A percentile compares a stretch with the other conserved stretches of the same genome.
phyloP scores from a whole-genome alignment of 2,113 vertebrate species.

The Anseranas semipalmata region DNA sequence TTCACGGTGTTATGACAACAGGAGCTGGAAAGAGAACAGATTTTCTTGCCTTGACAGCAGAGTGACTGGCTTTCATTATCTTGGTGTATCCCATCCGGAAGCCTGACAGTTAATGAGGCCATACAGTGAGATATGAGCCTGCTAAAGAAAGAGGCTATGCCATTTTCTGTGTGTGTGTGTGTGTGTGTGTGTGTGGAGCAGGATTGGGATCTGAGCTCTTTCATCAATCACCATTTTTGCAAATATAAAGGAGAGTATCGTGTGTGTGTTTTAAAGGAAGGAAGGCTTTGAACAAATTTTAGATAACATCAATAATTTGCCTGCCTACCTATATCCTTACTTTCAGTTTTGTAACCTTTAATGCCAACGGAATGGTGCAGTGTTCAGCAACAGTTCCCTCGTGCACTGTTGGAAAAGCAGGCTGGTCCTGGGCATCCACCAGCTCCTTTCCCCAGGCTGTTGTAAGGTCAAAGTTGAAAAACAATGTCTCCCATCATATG shows the following conservation, averaged over 20 bases:
- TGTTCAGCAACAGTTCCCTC: background rate
- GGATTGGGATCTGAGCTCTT: background rate
- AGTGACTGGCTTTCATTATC: background rate
- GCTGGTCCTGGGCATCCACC: background rate
- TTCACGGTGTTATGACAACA: background rate
- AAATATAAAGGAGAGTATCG: background rate
- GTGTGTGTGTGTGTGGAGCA: background rate
- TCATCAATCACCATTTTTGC: accelerated
- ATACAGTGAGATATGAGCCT: background rate
- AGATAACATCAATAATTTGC: background rate
- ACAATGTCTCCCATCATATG: accelerated
- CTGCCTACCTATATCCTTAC: background rate
- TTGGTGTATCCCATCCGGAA: background rate
- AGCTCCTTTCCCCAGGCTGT: background rate
- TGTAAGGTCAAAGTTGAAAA: background rate
- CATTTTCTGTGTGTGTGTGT: background rate
- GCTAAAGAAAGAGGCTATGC: background rate
- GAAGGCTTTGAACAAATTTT: background rate
- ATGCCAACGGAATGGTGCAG: background rate
- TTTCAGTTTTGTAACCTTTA: background rate
- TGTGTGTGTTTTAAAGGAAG: background rate
- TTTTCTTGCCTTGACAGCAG: slow-evolving; percentile 30
- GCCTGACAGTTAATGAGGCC: background rate
- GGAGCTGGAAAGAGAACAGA: background rate
- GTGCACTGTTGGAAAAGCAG: background rate